Conservation (phyloP, 1,140 invertebrate species). For the Leptinotarsa lineolata region DNA sequence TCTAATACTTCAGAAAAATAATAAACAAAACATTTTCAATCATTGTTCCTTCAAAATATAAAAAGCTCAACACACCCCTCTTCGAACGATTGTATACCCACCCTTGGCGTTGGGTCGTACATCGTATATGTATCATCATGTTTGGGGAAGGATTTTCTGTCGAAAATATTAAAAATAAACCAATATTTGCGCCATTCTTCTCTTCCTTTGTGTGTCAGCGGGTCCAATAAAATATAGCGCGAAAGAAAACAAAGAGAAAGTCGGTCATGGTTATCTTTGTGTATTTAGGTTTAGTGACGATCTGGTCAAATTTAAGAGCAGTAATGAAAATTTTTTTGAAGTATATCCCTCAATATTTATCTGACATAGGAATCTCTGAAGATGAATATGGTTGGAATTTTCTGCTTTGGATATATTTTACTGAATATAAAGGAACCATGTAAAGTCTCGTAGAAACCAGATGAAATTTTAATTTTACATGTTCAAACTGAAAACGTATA, state of each 20-base stretch:
- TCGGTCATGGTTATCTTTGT: constrained; percentile 10
- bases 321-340: background rate
- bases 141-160: constrained; percentile 19
- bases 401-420: too few species aligned
- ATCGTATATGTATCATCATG: constrained; percentile 14
- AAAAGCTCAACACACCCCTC: too few species aligned
- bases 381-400: too few species aligned
- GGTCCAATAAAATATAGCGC: background rate
- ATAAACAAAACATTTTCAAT: too few species aligned
- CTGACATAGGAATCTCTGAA: too few species aligned
- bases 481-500: too few species aligned
- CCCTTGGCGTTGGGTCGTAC: background rate
- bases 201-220: constrained; percentile 17
- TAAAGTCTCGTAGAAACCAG: too few species aligned
- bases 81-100: background rate
- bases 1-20: too few species aligned
- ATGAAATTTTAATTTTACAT: too few species aligned
- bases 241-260: constrained; percentile 4
- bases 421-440: too few species aligned
- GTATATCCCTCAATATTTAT: too few species aligned
- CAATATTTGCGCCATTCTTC: constrained; percentile 20
- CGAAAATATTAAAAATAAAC: constrained; percentile 24
- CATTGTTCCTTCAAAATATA: too few species aligned
- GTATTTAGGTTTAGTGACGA: constrained; percentile 16
- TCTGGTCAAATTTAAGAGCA: constrained; percentile 3